phyloP scores from a whole-genome alignment of 2,113 vertebrate species.

The Bos indicus region DNA sequence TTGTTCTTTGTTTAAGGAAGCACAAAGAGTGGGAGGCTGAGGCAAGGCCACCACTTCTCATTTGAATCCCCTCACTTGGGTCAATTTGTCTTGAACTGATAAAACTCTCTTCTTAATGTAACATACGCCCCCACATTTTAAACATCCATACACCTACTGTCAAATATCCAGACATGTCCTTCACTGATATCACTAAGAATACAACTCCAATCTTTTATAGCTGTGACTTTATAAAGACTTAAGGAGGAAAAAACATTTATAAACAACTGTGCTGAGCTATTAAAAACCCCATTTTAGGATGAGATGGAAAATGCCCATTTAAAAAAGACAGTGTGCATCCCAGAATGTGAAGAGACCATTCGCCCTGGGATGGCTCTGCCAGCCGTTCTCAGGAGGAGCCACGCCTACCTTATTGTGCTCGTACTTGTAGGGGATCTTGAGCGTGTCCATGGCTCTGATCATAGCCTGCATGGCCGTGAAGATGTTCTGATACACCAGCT shows the following conservation, averaged over 20 bases:
- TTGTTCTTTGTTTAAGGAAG: not conserved
- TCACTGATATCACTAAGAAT: not conserved
- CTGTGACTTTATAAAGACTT: not conserved
- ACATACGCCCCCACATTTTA: not conserved
- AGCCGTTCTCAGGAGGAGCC: not conserved
- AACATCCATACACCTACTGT: not conserved
- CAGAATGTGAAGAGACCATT: not conserved
- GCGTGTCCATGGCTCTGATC: conserved; percentile 93
- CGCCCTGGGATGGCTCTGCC: accelerated
- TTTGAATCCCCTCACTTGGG: not conserved
- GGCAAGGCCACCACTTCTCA: not conserved
- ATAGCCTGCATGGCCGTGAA: conserved; percentile 97
- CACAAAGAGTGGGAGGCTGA: not conserved
- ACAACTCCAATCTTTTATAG: not conserved
- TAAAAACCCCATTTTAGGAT: not conserved
- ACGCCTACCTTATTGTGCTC: conserved; percentile 92
- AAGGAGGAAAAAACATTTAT: not conserved
- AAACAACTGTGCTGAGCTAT: not conserved
- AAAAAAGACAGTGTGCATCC: not conserved
- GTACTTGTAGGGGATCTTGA: conserved; percentile 94
- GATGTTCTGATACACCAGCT: conserved; percentile 97
- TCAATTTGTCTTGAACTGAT: not conserved
- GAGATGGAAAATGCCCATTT: not conserved
- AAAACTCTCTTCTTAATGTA: not conserved
- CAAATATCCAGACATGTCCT: not conserved